phyloP scores from a whole-genome alignment of 2,888 invertebrate genomes.

The Apodemia zela region DNA sequence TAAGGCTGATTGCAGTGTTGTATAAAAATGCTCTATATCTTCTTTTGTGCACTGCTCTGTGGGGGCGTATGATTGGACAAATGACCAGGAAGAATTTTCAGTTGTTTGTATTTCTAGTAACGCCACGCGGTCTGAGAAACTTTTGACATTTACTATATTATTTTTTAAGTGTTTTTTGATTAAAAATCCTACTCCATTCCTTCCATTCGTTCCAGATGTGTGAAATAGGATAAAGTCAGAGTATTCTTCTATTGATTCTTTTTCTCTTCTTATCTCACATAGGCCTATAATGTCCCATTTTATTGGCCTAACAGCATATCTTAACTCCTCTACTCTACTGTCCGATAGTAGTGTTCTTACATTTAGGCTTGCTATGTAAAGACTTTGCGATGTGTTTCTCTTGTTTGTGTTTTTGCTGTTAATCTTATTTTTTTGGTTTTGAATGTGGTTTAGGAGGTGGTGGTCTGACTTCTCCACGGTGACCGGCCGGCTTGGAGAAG shows the following conservation, averaged over 20 bases:
- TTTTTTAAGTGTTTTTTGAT: conserved; percentile 28
- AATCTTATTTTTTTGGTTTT: conserved; percentile 3
- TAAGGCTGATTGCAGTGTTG: conserved; percentile 21
- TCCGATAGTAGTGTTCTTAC: conserved; percentile 24
- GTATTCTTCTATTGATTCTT: conserved; percentile 31
- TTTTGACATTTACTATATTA: conserved; percentile 27
- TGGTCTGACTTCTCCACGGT: conserved; percentile 22
- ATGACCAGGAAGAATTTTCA: conserved; percentile 20
- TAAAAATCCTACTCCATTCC: conserved; percentile 32
- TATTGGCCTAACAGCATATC: conserved; percentile 23
- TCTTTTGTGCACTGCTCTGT: conserved; percentile 25
- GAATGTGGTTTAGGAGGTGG: conserved; percentile 20
- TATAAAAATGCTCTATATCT: conserved; percentile 23
- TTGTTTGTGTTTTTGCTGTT: conserved; percentile 23
- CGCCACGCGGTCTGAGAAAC: conserved; percentile 31
- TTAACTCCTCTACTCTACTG: conserved; percentile 21
- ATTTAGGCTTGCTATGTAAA: conserved; percentile 12
- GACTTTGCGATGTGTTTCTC: conserved; percentile 15
- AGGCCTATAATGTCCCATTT: conserved; percentile 34
- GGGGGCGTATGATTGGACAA: conserved; percentile 27
- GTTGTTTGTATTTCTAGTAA: conserved; percentile 25
- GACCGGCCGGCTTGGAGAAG: background rate
- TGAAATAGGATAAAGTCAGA: conserved; percentile 32
- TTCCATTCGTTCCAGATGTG: conserved; percentile 26
- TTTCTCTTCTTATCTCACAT: conserved; percentile 30